Evolutionary conservation across 35 echinoderm and acorn worm species (phyloP).

Genomic region (Lytechinus pictus): DNA sequence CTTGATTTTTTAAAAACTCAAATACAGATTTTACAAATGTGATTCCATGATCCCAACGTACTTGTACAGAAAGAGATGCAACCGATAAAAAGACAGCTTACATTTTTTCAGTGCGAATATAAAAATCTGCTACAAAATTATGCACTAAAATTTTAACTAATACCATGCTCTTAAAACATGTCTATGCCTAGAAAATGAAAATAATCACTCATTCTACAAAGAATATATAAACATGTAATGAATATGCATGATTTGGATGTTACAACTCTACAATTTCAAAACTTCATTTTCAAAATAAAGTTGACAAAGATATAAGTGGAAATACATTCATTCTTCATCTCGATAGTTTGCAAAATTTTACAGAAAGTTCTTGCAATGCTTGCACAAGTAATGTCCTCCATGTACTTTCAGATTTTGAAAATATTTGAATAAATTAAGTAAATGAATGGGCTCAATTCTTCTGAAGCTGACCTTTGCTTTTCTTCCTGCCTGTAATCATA

Average conservation of each 20-base stretch:
- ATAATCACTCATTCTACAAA: background rate
- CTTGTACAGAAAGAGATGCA: no score
- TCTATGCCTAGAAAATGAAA: background rate
- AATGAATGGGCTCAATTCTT: background rate
- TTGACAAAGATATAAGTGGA: background rate
- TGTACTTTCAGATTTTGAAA: no score
- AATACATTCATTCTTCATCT: no score
- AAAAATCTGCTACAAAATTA: background rate
- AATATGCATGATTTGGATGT: background rate
- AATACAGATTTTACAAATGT: background rate
- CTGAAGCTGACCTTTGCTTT: background rate
- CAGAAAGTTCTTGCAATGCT: no score
- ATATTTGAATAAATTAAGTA: no score
- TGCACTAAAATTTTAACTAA: background rate
- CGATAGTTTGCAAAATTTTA: no score
- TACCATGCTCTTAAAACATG: background rate
- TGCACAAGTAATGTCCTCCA: no score
- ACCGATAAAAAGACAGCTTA: no score
- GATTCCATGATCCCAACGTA: background rate
- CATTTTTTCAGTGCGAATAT: background rate
- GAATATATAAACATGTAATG: background rate
- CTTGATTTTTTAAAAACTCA: no score
- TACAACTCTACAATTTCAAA: background rate
- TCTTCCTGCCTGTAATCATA: background rate
- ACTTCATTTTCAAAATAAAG: background rate